Evolutionary conservation across 2,888 invertebrate species (phyloP).

Genomic region (Ptilodon capucinus): DNA sequence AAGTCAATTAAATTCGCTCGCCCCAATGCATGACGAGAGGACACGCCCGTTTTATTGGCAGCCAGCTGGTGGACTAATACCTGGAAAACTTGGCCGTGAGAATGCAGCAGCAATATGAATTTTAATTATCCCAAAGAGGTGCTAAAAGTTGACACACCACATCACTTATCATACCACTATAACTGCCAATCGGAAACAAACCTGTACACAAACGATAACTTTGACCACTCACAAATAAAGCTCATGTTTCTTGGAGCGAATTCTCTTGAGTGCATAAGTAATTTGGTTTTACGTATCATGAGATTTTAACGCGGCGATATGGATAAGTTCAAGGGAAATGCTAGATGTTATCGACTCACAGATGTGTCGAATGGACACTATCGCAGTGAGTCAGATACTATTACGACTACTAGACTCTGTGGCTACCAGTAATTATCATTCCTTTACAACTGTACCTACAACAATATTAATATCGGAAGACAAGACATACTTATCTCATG

Average conservation of each 20-base stretch:
- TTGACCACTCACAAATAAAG: constrained; percentile 5
- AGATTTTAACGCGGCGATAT: constrained; percentile 35
- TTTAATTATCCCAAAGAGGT: constrained; percentile 40
- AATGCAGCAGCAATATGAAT: constrained; percentile 38
- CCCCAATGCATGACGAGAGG: no score
- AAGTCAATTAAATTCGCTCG: no score
- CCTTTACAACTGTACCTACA: no score
- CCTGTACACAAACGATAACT: constrained; percentile 1
- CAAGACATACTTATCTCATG: no score
- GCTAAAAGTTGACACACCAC: constrained; percentile 44
- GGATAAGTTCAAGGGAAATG: constrained; percentile 34
- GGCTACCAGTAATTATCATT: constrained; percentile 11
- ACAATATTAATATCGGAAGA: no score
- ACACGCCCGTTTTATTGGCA: background rate
- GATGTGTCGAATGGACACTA: constrained; percentile 11
- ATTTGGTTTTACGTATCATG: constrained; percentile 29
- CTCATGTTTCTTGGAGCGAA: background rate
- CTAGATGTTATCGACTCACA: constrained; percentile 39
- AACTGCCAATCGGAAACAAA: background rate
- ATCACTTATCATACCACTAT: constrained; percentile 17
- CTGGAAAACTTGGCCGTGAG: constrained; percentile 34
- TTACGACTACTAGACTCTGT: constrained; percentile 17
- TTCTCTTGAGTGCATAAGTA: constrained; percentile 7
- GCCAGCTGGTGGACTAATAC: constrained; percentile 29
- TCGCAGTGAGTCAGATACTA: constrained; percentile 31